Conservation (phyloP, 2,888 invertebrate genomes). For the Ectemnius continuus region DNA sequence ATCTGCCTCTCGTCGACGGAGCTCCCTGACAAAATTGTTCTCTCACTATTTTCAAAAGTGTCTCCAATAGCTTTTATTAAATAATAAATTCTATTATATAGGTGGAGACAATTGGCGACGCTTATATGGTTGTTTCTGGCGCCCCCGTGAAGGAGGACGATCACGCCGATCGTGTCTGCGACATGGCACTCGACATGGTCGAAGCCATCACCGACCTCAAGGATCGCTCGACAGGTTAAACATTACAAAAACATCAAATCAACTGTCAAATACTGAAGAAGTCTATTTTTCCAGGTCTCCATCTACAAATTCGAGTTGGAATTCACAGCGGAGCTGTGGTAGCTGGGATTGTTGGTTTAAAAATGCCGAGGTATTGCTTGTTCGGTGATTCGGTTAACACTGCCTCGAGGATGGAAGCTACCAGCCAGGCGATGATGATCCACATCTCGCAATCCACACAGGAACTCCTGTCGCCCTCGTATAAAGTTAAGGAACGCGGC, state of each 20-base stretch:
- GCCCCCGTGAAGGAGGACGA: slow-evolving; percentile 93
- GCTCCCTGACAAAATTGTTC: too few species aligned
- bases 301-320: slow-evolving; percentile 90
- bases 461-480: slow-evolving; percentile 86
- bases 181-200: slow-evolving; percentile 98
- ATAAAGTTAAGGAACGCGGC: slow-evolving; percentile 87
- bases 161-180: slow-evolving; percentile 94
- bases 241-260: background rate
- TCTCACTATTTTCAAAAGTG: background rate
- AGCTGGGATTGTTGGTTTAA: slow-evolving; percentile 95
- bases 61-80: background rate
- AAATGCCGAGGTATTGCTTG: slow-evolving; percentile 91
- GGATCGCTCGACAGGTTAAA: slow-evolving; percentile 92
- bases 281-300: slow-evolving; percentile 81
- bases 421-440: slow-evolving; percentile 94
- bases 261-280: background rate
- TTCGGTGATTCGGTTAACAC: slow-evolving; percentile 96
- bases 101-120: slow-evolving; percentile 99
- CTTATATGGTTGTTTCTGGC: slow-evolving; percentile 98
- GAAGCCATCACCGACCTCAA: slow-evolving; percentile 94
- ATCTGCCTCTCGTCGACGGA: slow-evolving; percentile 19
- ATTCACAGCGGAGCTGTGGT: slow-evolving; percentile 95
- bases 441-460: slow-evolving; percentile 95
- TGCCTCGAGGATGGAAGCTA: slow-evolving; percentile 95
- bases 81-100: slow-evolving; percentile 69